These are phyloP conservation scores for Psophia crepitans DNA, from an alignment of 2,113 vertebrate species.

Conservation along the genomic window DNA sequence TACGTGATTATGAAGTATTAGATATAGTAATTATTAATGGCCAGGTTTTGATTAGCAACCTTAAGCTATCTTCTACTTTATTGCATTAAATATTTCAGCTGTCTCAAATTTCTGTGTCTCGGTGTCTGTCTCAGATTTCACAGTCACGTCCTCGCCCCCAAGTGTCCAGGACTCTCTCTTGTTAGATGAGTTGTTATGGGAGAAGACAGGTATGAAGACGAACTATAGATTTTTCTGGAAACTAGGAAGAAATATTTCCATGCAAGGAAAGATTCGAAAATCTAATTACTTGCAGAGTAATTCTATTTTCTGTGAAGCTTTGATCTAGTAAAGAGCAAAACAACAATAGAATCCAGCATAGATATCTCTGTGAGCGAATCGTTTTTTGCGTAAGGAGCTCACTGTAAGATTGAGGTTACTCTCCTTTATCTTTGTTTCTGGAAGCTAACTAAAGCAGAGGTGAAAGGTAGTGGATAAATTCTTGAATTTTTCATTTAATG, in stretches of 20 bases:
- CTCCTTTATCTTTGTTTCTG: neutral
- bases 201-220: neutral
- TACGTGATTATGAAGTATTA: neutral
- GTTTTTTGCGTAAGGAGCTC: neutral
- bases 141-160: neutral
- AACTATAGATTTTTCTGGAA: neutral
- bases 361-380: neutral
- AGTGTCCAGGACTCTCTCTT: neutral
- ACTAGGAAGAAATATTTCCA: neutral
- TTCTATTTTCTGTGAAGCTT: neutral
- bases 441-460: neutral
- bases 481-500: neutral
- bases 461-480: neutral
- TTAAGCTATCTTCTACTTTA: neutral
- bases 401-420: neutral
- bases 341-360: neutral
- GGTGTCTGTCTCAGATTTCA: neutral
- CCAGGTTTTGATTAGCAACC: neutral
- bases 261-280: neutral
- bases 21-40: neutral
- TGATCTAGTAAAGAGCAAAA: neutral
- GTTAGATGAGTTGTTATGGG: neutral
- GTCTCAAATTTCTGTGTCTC: neutral
- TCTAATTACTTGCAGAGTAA: neutral
- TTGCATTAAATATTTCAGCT: neutral